phyloP scores from a whole-genome alignment of 2,113 vertebrate species.

The Kryptolebias marmoratus region DNA sequence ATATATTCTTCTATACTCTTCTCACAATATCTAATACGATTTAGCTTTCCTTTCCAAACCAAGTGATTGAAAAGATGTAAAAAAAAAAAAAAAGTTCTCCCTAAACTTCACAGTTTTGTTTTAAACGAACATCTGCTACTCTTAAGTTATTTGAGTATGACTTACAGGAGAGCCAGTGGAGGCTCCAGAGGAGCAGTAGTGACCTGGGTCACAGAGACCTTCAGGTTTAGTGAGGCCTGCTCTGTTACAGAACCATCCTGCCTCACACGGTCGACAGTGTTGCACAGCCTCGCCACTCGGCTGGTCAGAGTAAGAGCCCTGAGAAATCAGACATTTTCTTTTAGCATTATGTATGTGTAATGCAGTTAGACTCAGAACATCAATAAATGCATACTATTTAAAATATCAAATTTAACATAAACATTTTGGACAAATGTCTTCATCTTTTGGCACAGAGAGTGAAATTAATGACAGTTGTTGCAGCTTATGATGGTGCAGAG shows the following conservation, averaged over 20 bases:
- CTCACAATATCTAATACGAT: no score
- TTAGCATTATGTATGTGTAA: background rate
- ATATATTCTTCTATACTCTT: no score
- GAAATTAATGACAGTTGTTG: no score
- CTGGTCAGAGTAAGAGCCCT: conserved; percentile 84
- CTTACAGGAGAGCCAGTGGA: conserved; percentile 84
- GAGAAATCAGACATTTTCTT: conserved; percentile 8
- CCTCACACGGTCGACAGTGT: conserved; percentile 83
- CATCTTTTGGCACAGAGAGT: no score
- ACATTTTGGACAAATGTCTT: no score
- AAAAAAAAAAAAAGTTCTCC: no score
- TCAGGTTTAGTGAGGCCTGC: conserved; percentile 82
- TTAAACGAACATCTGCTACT: background rate
- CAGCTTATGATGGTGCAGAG: background rate
- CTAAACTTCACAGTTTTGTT: no score
- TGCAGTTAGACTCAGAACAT: no score
- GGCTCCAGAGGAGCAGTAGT: conserved; percentile 82
- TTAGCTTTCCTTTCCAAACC: no score
- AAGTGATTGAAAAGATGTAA: no score
- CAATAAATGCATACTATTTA: no score
- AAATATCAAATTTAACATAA: no score
- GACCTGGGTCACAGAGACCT: conserved; percentile 81
- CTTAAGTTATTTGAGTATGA: background rate
- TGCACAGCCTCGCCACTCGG: conserved; percentile 66
- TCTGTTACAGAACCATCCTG: conserved; percentile 84